Conservation (phyloP, 2,888 invertebrate species). For the Archips xylosteana region DNA sequence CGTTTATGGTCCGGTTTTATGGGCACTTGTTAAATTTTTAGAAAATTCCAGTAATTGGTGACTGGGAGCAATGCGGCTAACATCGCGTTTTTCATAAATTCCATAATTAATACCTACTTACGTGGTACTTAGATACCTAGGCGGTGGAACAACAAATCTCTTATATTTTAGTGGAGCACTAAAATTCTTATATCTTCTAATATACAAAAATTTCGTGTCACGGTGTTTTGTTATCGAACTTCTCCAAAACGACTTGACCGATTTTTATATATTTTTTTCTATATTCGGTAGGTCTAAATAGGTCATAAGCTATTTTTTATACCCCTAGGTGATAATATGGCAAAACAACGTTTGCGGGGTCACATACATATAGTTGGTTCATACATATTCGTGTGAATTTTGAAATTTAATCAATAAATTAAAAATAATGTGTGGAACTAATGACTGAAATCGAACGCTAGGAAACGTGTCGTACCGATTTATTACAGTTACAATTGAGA, state of each 20-base stretch:
- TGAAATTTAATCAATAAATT: conserved; percentile 35
- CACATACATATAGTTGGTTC: not conserved
- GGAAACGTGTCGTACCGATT: conserved; percentile 64
- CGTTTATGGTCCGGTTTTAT: conserved; percentile 65
- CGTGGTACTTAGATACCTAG: not conserved
- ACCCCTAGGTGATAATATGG: too few relatives aligned
- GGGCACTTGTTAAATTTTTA: conserved; percentile 49
- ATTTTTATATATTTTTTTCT: too few relatives aligned
- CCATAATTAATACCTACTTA: too few relatives aligned
- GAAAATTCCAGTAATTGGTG: conserved; percentile 14
- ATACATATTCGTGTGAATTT: not conserved
- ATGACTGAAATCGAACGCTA: conserved; percentile 58
- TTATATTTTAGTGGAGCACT: too few relatives aligned
- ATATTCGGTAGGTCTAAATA: too few relatives aligned
- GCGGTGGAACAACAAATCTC: too few relatives aligned
- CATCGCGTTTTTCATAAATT: not conserved
- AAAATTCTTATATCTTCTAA: too few relatives aligned
- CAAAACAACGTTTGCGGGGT: too few relatives aligned
- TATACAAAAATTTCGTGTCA: too few relatives aligned
- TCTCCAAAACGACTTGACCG: too few relatives aligned
- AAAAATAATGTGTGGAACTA: conserved; percentile 36
- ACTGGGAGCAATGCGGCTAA: not conserved
- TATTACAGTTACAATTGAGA: conserved; percentile 72
- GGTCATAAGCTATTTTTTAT: too few relatives aligned
- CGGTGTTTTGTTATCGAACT: too few relatives aligned